Evolutionary conservation across 2,888 invertebrate genomes (phyloP).

Genomic region (Cephalotes varians): DNA sequence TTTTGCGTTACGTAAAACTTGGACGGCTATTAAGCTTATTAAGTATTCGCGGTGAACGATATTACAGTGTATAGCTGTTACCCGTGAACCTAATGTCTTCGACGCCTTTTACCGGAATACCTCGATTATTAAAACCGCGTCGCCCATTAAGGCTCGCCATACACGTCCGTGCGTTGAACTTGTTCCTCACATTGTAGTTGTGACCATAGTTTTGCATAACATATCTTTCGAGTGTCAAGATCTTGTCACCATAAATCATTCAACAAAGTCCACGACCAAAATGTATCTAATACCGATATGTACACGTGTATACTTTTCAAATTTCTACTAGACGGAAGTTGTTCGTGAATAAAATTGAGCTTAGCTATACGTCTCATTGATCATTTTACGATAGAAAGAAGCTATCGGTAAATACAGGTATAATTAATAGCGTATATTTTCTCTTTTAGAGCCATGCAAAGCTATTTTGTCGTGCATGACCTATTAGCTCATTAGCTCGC

Average conservation of each 20-base stretch:
- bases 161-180: constrained; percentile 58
- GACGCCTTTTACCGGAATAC: constrained; percentile 60
- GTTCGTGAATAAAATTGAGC: constrained; percentile 5
- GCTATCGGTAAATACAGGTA: background rate
- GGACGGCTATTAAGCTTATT: constrained; percentile 65
- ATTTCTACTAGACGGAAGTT: constrained; percentile 18
- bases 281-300: constrained; percentile 12
- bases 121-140: constrained; percentile 56
- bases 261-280: background rate
- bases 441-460: background rate
- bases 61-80: constrained; percentile 59
- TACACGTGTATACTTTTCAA: background rate
- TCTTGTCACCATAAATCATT: constrained; percentile 5
- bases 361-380: background rate
- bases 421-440: constrained; percentile 21
- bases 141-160: constrained; percentile 32
- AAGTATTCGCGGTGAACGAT: constrained; percentile 67
- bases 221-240: background rate
- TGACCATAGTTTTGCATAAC: background rate
- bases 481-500: constrained; percentile 13
- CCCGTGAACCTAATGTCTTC: constrained; percentile 70
- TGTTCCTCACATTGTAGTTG: background rate
- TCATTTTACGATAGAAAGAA: background rate
- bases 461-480: background rate
- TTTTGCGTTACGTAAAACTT: constrained; percentile 71